Base-by-base conservation (phyloP, 2,113 vertebrate genomes). In the Perca fluviatilis region DNA sequence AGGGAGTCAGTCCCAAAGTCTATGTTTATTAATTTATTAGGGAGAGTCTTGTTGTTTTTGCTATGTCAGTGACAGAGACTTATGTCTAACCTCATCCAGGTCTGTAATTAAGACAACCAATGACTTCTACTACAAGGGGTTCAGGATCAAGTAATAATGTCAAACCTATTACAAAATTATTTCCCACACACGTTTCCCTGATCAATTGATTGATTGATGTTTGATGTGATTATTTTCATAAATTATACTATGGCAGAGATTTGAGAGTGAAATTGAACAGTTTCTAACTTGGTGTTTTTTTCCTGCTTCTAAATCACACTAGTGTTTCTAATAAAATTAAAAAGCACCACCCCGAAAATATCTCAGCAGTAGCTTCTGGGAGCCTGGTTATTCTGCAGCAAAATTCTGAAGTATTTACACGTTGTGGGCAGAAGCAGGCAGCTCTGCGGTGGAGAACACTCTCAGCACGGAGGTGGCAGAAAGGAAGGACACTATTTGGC, bases 381-480 rank as follows among this genome's bases (percentile, higher is more conserved):
- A 57, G 40, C 3, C 8, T 33, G 16, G 56, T 40, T 33, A 46
- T 47, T 4, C 8, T 25, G 56, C 47, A 51, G 46, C 46, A 30
- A 12, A 54, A 25, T 50, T 33, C 51, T 7, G 7, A 1, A 23
- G 2, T 58, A 15, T 75, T 11, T 50, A 2, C 68, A 46, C 51
- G 72, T 70, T 49, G 74, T 67, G 66, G 56, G 71, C 53, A 78
- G 74, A 60, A 67, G 62, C 27, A 51, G 40, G 80, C 53, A 33
- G 60, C 87, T 74, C 68, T 54, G 83, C 9, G 25, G 82, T 18
- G 78, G 43, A 43, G 54, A 58, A 75, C 69, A 23, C 63, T 74
- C 74, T 73, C 75, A 83, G 70, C 65, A 75, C 15, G 61, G 81
- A 86, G 84, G 80, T 63, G 87, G 69, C 74, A 73, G 74, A 18